Conservation (phyloP, 2,113 vertebrate genomes). For the Arenaria interpres region DNA sequence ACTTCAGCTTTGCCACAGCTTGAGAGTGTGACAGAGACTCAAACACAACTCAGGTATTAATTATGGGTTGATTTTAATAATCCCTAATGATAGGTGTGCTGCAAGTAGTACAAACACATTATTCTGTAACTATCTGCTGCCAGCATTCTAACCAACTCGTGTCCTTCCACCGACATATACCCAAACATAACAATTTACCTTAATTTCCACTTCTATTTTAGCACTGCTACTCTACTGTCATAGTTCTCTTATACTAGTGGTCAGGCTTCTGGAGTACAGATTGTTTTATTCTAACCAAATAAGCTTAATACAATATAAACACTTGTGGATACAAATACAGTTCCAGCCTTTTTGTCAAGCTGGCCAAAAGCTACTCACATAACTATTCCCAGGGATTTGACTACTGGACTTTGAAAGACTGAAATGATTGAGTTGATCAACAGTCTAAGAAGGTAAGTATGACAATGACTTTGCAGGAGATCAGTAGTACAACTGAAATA, state of each 20-base stretch:
- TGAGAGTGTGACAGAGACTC: too few relatives aligned
- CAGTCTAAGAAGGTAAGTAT: neutral
- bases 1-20: neutral
- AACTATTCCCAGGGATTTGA: neutral
- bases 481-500: neutral
- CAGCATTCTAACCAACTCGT: neutral
- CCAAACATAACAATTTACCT: neutral
- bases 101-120: neutral
- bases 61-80: neutral
- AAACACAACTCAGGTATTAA: neutral
- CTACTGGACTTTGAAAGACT: neutral
- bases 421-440: neutral
- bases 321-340: neutral
- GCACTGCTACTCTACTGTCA: neutral
- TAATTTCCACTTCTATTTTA: neutral
- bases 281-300: neutral
- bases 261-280: neutral
- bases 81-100: neutral
- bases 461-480: neutral
- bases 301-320: neutral
- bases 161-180: neutral
- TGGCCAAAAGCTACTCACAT: neutral
- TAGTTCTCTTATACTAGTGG: neutral
- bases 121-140: neutral
- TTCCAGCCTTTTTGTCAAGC: neutral